Base-by-base conservation (phyloP, 2,113 vertebrate species). In the Alligator sinensis region DNA sequence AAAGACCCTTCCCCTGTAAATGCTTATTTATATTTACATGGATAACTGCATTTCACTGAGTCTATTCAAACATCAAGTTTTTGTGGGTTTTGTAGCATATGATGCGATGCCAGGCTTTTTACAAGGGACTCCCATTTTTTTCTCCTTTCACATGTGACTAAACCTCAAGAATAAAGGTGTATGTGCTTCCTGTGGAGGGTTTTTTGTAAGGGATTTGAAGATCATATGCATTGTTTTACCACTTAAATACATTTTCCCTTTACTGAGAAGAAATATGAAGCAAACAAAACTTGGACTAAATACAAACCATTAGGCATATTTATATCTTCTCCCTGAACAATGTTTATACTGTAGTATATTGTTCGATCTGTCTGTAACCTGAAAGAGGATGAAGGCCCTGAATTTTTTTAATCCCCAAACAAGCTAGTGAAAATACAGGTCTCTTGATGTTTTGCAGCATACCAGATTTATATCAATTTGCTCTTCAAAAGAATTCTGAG, bases 291-390 rank as follows among this genome's bases (percentile, higher is more conserved):
- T 3, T 83, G 30, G 74, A 17, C 60, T 70, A 70, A 89, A 83
- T 84, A 63, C 61, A 91, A 87, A 91, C 84, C 80, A 89, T 61
- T 77, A 82, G 70, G 62, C 21, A 4, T 91, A 79, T 72, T 96
- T 88, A 76, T 74, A 54, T 75, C 75, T 84, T 75, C 57, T 92
- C 84, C 61, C 59, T 93, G 89, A 93, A 85, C 81, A 5, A 6
- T 77, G 64, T 93, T 93, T 84, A 80, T 60, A 27, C 30, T 57
- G 60, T 70, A 91, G 82, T 74, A 55, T 64, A 88, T 89, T 47
- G 19, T 95, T 95, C 89, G 78, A 11, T 61, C 62, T 2, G 1
- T 87, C 76, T 93, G 91, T 47, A 47, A 86, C 74, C 91, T 91
- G 89, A 74, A 95, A 80, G 24, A 0, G 2, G 22, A 57, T 59